phyloP scores from a whole-genome alignment of 2,888 invertebrate species.

The Cyrtodaria siliqua region DNA sequence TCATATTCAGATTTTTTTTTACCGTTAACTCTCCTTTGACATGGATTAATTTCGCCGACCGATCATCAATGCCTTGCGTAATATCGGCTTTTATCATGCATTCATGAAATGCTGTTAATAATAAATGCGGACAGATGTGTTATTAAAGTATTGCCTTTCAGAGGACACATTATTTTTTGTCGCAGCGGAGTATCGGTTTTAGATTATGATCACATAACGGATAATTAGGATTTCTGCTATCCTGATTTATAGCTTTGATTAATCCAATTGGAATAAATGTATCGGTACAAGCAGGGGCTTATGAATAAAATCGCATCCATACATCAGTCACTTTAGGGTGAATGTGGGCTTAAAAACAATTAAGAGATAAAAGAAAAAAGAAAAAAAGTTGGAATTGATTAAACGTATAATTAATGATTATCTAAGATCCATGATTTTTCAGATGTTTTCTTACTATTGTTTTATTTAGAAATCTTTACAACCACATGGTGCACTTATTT shows the following conservation, averaged over 20 bases:
- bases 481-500: too few relatives aligned
- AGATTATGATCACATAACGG: conserved; percentile 29
- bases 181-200: conserved; percentile 12
- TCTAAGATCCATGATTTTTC: too few relatives aligned
- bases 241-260: conserved; percentile 4
- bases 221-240: conserved; percentile 33
- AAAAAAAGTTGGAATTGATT: too few relatives aligned
- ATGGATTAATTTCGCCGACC: conserved; percentile 33
- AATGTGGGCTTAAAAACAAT: too few relatives aligned
- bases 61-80: conserved; percentile 29
- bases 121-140: conserved; percentile 49
- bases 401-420: too few relatives aligned
- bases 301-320: too few relatives aligned
- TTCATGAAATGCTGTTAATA: conserved; percentile 30
- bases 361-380: too few relatives aligned
- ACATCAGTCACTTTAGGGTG: too few relatives aligned
- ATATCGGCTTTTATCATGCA: conserved; percentile 34
- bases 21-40: conserved; percentile 24
- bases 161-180: conserved; percentile 5
- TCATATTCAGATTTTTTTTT: conserved; percentile 17
- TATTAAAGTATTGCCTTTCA: conserved; percentile 53
- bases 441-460: too few relatives aligned
- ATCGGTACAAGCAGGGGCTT: too few relatives aligned
- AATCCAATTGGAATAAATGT: conserved; percentile 2
- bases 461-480: too few relatives aligned